Conservation (phyloP, 2,113 vertebrate genomes). For the Amia ocellicauda region DNA sequence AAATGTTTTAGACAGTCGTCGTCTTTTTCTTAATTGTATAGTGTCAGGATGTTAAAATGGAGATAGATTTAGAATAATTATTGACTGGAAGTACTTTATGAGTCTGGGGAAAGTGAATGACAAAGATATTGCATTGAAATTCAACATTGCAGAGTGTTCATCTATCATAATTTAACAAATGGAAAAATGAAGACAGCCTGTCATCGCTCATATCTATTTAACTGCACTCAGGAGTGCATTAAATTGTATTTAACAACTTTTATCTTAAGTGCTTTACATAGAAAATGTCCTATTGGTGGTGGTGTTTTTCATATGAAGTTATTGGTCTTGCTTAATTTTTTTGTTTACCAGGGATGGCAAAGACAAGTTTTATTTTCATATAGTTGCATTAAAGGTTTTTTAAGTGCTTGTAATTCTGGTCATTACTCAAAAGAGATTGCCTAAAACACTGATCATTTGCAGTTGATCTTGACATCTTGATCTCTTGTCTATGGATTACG, state of each 20-base stretch:
- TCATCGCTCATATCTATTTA: slow-evolving; percentile 73
- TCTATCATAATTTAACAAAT: slow-evolving; percentile 79
- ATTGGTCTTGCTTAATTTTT: too few species aligned
- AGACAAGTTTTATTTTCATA: slow-evolving; percentile 28
- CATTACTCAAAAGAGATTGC: too few species aligned
- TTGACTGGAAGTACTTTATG: slow-evolving; percentile 66
- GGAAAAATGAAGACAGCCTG: slow-evolving; percentile 66
- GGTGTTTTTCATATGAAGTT: too few species aligned
- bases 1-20: slow-evolving; percentile 46
- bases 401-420: too few species aligned
- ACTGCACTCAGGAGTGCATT: slow-evolving; percentile 60
- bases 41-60: slow-evolving; percentile 55
- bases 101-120: slow-evolving; percentile 57
- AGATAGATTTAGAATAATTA: slow-evolving; percentile 68
- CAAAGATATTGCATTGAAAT: slow-evolving; percentile 53
- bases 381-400: slow-evolving; percentile 32
- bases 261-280: slow-evolving; percentile 47
- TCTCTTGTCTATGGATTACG: too few species aligned
- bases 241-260: slow-evolving; percentile 69
- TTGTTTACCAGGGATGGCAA: slow-evolving; percentile 17
- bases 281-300: slow-evolving; percentile 39
- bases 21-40: slow-evolving; percentile 68
- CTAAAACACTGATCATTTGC: too few species aligned
- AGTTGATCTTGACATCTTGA: too few species aligned
- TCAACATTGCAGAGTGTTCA: slow-evolving; percentile 63